A percentile compares a stretch with the other conserved stretches of the same genome.
phyloP scores from a whole-genome alignment of 2,797 vertebrate species.

The Vultur gryphus region DNA sequence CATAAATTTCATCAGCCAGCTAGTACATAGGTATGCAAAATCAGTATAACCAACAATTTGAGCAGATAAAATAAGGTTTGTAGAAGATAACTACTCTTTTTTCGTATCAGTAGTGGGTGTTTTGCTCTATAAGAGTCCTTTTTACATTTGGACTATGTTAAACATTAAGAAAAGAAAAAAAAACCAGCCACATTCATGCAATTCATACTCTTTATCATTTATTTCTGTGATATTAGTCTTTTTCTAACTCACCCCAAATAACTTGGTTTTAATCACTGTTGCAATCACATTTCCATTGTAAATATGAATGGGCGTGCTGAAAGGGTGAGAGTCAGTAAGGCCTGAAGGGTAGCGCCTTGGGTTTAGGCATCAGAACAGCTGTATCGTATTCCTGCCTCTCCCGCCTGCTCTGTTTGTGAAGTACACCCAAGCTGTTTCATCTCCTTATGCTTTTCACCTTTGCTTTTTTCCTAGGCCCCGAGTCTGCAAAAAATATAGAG shows the following conservation, averaged over 20 bases:
- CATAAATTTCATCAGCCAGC: not conserved
- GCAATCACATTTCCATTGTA: not conserved
- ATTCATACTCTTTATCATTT: not conserved
- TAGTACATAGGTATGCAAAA: not conserved
- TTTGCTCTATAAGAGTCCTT: not conserved
- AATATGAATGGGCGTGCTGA: not conserved
- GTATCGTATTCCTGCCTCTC: not conserved
- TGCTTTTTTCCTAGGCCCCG: not conserved
- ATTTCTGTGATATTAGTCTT: not conserved
- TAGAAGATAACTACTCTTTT: not conserved
- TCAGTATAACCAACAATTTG: not conserved
- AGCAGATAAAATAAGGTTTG: not conserved
- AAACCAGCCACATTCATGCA: not conserved
- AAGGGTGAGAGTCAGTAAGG: not conserved
- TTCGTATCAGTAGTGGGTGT: not conserved
- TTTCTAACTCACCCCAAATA: not conserved
- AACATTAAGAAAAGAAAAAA: not conserved
- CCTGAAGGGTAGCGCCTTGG: not conserved
- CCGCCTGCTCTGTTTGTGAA: not conserved
- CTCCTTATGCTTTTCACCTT: not conserved
- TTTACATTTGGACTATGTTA: not conserved
- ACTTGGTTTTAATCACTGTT: not conserved
- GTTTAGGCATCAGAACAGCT: not conserved
- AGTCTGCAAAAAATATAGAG: not conserved
- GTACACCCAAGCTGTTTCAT: not conserved